Conservation (phyloP, 2,113 vertebrate species). For the Jacana jacana region DNA sequence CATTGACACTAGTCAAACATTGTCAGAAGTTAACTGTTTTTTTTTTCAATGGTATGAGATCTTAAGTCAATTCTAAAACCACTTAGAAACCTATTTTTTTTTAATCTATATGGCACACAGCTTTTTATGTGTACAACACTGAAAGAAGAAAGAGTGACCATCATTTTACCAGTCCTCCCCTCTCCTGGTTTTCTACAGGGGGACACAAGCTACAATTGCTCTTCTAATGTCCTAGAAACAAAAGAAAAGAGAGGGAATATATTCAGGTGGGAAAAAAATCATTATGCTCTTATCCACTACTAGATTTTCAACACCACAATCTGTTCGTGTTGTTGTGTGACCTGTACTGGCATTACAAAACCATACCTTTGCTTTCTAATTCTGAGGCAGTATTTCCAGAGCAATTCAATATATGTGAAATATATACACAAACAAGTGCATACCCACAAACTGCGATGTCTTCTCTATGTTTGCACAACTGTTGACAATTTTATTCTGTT, state of each 20-base stretch:
- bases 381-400: neutral
- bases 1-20: neutral
- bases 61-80: neutral
- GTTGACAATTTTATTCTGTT: neutral
- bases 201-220: neutral
- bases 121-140: neutral
- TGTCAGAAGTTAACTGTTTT: neutral
- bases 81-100: neutral
- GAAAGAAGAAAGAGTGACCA: neutral
- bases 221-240: neutral
- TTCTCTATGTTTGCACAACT: neutral
- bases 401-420: neutral
- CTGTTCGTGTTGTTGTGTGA: neutral
- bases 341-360: neutral
- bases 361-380: neutral
- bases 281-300: neutral
- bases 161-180: neutral
- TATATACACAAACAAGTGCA: neutral
- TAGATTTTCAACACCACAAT: neutral
- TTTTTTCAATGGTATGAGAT: neutral
- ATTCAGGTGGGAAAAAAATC: neutral
- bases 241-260: neutral
- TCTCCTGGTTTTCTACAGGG: neutral
- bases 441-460: neutral
- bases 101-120: neutral